Base-by-base conservation (phyloP, 2,113 vertebrate species). In the Pristiophorus japonicus region DNA sequence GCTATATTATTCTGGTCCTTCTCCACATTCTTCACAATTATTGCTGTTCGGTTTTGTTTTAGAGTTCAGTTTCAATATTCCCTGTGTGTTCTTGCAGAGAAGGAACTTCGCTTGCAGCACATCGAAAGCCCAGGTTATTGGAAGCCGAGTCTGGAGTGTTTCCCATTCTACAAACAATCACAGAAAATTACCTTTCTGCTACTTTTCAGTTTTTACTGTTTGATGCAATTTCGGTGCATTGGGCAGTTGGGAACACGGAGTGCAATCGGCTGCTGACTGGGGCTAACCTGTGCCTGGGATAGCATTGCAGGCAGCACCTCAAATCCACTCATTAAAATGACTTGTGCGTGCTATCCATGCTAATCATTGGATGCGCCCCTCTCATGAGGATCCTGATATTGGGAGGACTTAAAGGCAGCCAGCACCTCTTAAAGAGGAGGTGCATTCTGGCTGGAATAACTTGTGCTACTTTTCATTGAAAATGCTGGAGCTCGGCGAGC, bases 91-190 rank as follows among this genome's bases (percentile, higher is more conserved):
- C 51, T 95, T 96, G 66, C 0, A 81, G 96, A 0, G 63, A 95
- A 78, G 75, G 75, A 22, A 63, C 55, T 38, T 96, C 0, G 65
- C 96, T 51, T 0, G 97, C 97, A 95, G 98, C 98, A 8, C 99
- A 99, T 96, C 99, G 98, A 97, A 99, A 99, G 95, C 99, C 98
- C 85, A 99, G 97, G 97, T 99, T 99, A 97, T 99, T 99, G 0
- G 99, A 99, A 94, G 99, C 98, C 0, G 99, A 99, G 96, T 99
- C 99, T 0, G 98, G 98, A 0, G 99, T 99, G 97, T 99, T 99
- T 66, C 99, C 99, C 99, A 99, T 99, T 96, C 99, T 99, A 96
- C 3, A 0, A 87, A 95, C 51, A 27, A 95, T 91, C 94, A 75
- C 12, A n/a, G 14, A 16, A 63, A 27, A 63, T 92, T 63, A 92